These are phyloP conservation scores for human (Homo sapiens) DNA, from an alignment of 2,113 vertebrate genomes.

Conservation along the genomic window DNA sequence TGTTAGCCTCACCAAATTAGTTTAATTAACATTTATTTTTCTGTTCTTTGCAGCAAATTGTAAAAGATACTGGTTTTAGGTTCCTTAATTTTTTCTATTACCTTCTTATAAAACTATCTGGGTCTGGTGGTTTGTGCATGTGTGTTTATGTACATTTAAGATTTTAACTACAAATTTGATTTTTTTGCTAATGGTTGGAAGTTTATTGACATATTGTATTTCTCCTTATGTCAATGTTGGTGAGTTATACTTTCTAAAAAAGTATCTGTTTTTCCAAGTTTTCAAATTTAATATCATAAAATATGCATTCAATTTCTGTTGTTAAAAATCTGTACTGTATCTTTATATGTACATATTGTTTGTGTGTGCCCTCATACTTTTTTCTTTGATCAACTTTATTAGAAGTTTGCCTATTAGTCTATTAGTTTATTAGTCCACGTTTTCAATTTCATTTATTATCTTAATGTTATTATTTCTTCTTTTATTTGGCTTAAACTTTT, in stretches of 20 bases:
- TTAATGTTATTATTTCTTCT: background rate
- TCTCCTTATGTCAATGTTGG: too few relatives aligned
- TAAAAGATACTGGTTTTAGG: background rate
- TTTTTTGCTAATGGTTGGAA: background rate
- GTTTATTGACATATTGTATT: background rate
- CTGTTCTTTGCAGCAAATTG: background rate
- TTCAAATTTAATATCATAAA: background rate
- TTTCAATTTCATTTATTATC: background rate
- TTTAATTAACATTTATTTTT: background rate
- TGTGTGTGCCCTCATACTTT: background rate
- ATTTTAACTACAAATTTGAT: background rate
- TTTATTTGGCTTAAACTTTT: background rate
- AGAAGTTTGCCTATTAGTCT: background rate
- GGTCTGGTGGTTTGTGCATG: background rate
- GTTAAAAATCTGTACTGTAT: background rate
- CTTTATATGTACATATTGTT: background rate
- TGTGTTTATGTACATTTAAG: background rate
- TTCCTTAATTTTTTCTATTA: background rate
- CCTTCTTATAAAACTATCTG: background rate
- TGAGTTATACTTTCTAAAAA: background rate
- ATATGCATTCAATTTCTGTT: background rate
- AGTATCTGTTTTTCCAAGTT: background rate
- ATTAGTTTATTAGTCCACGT: background rate
- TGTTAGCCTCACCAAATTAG: background rate
- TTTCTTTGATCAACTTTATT: background rate